A percentile compares a stretch with the other conserved stretches of the same genome.
These are phyloP conservation scores for Hemitrygon akajei DNA, from an alignment of 2,797 vertebrate genomes.

Conservation along the genomic window DNA sequence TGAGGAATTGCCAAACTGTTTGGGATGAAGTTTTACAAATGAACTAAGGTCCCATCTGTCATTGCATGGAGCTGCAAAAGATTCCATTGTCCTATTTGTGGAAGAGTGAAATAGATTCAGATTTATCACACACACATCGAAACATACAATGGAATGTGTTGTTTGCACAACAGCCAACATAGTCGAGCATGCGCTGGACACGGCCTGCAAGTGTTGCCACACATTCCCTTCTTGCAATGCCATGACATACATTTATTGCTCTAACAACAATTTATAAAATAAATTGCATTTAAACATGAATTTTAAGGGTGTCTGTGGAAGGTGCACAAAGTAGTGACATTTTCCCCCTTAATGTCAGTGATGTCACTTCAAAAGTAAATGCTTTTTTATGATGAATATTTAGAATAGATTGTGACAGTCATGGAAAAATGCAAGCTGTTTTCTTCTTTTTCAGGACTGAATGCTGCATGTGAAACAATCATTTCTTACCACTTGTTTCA, in stretches of 20 bases:
- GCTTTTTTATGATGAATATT: background rate
- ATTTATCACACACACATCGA: too few relatives aligned
- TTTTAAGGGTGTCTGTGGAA: background rate
- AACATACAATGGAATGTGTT: too few relatives aligned
- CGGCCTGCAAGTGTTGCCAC: too few relatives aligned
- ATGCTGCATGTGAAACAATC: background rate
- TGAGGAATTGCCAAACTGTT: background rate
- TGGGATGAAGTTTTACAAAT: background rate
- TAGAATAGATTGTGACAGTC: background rate
- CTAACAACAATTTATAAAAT: background rate
- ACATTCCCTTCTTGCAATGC: background rate
- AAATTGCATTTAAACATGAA: background rate
- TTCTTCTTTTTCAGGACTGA: background rate
- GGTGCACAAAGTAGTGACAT: background rate
- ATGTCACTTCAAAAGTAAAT: background rate
- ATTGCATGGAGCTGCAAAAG: background rate
- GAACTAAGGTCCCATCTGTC: background rate
- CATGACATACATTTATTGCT: background rate
- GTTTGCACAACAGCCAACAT: too few relatives aligned
- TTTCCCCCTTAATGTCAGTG: background rate
- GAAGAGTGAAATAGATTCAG: background rate
- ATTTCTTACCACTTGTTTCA: background rate
- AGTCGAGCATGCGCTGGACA: too few relatives aligned
- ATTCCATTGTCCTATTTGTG: background rate
- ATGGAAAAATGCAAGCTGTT: background rate